Base-by-base conservation (phyloP, 2,888 invertebrate genomes). In the Shargacucullia verbasci region DNA sequence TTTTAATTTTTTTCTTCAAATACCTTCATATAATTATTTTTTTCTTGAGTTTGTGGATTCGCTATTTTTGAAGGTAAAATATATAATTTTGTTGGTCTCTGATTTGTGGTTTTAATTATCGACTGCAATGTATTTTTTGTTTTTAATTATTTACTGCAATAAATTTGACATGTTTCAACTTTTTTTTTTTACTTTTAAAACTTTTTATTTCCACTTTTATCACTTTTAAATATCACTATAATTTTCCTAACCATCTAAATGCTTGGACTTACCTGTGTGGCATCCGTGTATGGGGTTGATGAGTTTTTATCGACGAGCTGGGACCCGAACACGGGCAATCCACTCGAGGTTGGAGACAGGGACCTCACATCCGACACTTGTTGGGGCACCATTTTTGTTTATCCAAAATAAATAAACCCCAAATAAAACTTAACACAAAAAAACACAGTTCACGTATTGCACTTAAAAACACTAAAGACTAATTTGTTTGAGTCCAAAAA, bases 251-350 rank as follows among this genome's bases (percentile, higher is more conserved):
- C 13, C 61, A 60, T 37, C 8, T 20, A 50, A 61, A 15, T 14
- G 15, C n/a, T n/a, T 70, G n/a, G 69, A 94, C 96, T 96, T 95
- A 98, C 98, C 97, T 98, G 97, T 81, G 99, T 99, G 68, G 99
- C 99, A 95, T 99, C 99, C 85, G 99, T 98, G 95, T 99, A 99
- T 61, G 99, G 99, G 61, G 99, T 99, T 52, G 96, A 95, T 31
- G 99, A 98, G 89, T 97, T 97, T 92, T 97, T 97, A 94, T 97
- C 97, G 90, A 99, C 97, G 82, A 97, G 95, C 89, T 98, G 97
- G 57, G 98, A 99, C 79, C 99, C 98, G 94, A 99, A 99, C 85
- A 97, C 95, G 73, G 96, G 96, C 77, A 95, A 93, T 80, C 95
- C 95, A 88, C 95, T 95, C 84, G 95, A 94, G 53, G 95, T 94